Percentiles rank a stretch among this genome's conserved stretches.
Evolutionary conservation across 2,888 invertebrate species (phyloP).

Genomic region (Hermaeophaga mercurialis): DNA sequence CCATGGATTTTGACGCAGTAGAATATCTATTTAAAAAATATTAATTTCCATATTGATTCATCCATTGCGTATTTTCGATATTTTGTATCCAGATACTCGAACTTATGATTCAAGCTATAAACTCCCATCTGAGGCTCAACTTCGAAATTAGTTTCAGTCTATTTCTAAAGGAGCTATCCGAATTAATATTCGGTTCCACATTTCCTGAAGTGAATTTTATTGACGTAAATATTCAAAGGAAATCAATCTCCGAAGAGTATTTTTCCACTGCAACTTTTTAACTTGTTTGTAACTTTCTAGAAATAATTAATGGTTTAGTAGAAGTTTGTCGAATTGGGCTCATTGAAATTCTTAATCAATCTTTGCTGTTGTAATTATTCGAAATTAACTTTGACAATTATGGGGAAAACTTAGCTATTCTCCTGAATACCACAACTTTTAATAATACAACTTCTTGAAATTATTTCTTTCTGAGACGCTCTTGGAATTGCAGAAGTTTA

Average conservation of each 20-base stretch:
- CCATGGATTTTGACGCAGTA: no score
- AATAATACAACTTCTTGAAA: slow-evolving; percentile 15
- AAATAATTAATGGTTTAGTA: slow-evolving; percentile 36
- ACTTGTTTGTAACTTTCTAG: slow-evolving; percentile 32
- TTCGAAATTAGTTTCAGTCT: slow-evolving; percentile 29
- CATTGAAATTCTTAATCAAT: slow-evolving; percentile 40
- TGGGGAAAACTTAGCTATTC: slow-evolving; percentile 31
- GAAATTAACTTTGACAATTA: slow-evolving; percentile 37
- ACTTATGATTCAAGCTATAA: slow-evolving; percentile 20
- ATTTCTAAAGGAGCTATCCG: slow-evolving; percentile 27
- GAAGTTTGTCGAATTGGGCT: slow-evolving; percentile 30
- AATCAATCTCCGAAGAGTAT: slow-evolving; percentile 34
- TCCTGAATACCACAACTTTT: slow-evolving; percentile 25
- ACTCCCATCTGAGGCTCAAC: slow-evolving; percentile 27
- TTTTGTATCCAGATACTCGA: slow-evolving; percentile 21
- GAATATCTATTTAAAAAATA: no score
- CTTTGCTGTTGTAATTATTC: slow-evolving; percentile 36
- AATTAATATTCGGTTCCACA: slow-evolving; percentile 31
- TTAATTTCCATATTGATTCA: background rate
- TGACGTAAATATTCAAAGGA: slow-evolving; percentile 34
- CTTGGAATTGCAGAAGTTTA: slow-evolving; percentile 5
- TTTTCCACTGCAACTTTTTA: slow-evolving; percentile 33
- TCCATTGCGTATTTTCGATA: slow-evolving; percentile 10
- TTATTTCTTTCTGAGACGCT: slow-evolving; percentile 11
- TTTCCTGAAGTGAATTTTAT: slow-evolving; percentile 28